Percentiles rank a stretch among this genome's conserved stretches.
These are phyloP conservation scores for Oxytorus armatus DNA, from an alignment of 2,888 invertebrate genomes.

Conservation along the genomic window DNA sequence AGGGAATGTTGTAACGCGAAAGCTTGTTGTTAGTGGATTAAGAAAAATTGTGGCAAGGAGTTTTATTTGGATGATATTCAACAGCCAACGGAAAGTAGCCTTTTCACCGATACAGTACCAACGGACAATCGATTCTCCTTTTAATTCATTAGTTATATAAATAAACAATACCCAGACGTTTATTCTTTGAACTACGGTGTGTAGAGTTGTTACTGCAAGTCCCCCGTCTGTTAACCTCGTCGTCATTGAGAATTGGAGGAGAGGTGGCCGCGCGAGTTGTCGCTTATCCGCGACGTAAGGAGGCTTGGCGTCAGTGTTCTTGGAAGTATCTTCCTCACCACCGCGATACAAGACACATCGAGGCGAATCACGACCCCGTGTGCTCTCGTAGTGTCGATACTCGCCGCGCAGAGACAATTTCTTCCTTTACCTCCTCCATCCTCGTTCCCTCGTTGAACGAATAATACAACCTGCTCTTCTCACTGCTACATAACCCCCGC, in stretches of 20 bases:
- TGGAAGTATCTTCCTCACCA: constrained; percentile 33
- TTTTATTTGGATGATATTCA: background rate
- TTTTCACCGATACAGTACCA: background rate
- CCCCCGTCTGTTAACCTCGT: constrained; percentile 37
- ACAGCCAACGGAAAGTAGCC: background rate
- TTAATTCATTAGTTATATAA: constrained; percentile 24
- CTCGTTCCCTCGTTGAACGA: constrained; percentile 39
- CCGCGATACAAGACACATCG: constrained; percentile 43
- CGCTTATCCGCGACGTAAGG: constrained; percentile 19
- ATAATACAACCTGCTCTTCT: constrained; percentile 65
- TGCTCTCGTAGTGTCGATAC: constrained; percentile 56
- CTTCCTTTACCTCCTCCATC: constrained; percentile 36
- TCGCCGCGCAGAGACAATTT: constrained; percentile 29
- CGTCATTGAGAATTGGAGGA: constrained; percentile 12
- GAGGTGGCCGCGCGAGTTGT: constrained; percentile 15
- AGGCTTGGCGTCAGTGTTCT: constrained; percentile 34
- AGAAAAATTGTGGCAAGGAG: background rate
- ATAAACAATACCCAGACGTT: constrained; percentile 3
- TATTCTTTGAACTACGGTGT: background rate
- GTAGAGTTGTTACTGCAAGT: background rate
- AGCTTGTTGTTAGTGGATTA: background rate
- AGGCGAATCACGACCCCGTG: constrained; percentile 46
- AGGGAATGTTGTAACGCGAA: background rate
- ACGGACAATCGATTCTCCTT: background rate
- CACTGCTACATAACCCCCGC: constrained; percentile 16